These are phyloP conservation scores for Taurulus bubalis DNA, from an alignment of 2,113 vertebrate genomes.

Conservation along the genomic window DNA sequence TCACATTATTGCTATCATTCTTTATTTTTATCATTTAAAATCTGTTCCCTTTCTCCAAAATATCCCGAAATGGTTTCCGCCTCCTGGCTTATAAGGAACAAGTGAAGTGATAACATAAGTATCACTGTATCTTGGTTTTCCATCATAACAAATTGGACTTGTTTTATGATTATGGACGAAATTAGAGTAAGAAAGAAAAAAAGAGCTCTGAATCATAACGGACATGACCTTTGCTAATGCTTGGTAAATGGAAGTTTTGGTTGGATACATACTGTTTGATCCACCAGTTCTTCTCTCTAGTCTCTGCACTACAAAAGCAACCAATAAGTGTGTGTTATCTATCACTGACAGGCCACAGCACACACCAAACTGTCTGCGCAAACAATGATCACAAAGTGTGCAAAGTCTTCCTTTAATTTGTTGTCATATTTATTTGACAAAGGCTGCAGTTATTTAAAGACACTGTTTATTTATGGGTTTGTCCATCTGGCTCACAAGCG, in stretches of 20 bases:
- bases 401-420: constrained; percentile 2
- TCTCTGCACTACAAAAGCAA: constrained; percentile 8
- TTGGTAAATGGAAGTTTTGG: neutral
- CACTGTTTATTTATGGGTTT: constrained; percentile 34
- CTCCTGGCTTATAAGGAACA: neutral
- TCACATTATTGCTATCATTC: neutral
- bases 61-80: neutral
- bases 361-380: neutral
- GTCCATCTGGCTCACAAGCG: constrained; percentile 10
- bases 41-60: neutral
- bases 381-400: constrained; percentile 14
- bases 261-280: constrained; percentile 6
- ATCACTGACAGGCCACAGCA: neutral
- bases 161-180: neutral
- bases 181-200: neutral
- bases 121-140: neutral
- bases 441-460: constrained; percentile 36
- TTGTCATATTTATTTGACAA: constrained; percentile 26
- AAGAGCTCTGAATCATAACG: neutral
- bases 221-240: neutral
- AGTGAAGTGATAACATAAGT: neutral
- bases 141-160: neutral
- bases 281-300: neutral
- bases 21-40: neutral
- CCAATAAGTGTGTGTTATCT: constrained; percentile 27